These are phyloP conservation scores for Drosophila mimetica DNA, from an alignment of 2,888 invertebrate species.

Conservation along the genomic window DNA sequence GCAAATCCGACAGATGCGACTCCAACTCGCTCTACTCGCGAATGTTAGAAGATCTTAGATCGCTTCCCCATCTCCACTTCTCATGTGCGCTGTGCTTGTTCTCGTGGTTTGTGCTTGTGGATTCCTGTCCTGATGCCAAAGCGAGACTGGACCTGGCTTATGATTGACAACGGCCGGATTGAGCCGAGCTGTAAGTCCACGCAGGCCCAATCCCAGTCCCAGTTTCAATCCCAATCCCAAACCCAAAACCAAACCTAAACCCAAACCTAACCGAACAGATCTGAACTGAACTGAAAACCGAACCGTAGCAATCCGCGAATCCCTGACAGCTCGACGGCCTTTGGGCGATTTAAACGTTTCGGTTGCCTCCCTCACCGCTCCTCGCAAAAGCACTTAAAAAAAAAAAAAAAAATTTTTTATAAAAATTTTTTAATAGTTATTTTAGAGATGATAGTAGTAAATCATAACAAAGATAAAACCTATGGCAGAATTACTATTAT, in stretches of 20 bases:
- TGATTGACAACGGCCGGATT: conserved; percentile 82
- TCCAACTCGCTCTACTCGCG: conserved; percentile 36
- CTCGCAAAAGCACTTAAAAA: conserved; percentile 9
- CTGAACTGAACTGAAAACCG: conserved; percentile 35
- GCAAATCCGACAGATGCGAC: conserved; percentile 79
- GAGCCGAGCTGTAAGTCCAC: conserved; percentile 51
- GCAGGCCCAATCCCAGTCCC: background rate
- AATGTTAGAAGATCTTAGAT: conserved; percentile 74
- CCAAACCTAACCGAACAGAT: conserved; percentile 14
- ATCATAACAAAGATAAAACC: too few relatives aligned
- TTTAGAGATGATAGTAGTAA: too few relatives aligned
- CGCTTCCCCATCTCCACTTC: too few relatives aligned
- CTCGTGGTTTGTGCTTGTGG: too few relatives aligned
- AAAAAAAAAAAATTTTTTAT: background rate
- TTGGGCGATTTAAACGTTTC: conserved; percentile 77
- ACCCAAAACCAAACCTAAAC: background rate
- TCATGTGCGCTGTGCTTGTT: too few relatives aligned
- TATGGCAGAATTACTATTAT: too few relatives aligned
- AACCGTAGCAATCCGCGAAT: conserved; percentile 20
- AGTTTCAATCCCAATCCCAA: background rate
- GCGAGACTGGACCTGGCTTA: conserved; percentile 49
- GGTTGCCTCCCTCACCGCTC: conserved; percentile 45
- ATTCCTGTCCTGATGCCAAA: background rate
- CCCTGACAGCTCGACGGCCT: conserved; percentile 76
- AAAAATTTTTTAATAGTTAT: too few relatives aligned